Evolutionary conservation across 2,113 vertebrate genomes (phyloP).

Genomic region (Emydocephalus ijimae): DNA sequence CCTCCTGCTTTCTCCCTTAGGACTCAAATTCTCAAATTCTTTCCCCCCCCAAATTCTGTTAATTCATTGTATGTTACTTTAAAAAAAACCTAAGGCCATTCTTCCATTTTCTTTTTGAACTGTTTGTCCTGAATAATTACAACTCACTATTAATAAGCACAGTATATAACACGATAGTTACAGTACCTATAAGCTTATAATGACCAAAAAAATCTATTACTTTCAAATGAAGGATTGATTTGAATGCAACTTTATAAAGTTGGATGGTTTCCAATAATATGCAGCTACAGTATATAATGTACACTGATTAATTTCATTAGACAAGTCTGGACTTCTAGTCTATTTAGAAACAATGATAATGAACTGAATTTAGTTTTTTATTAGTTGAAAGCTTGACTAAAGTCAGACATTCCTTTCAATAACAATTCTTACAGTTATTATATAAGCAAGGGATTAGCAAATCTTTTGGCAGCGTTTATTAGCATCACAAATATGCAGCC

Average conservation of each 20-base stretch:
- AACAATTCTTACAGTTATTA: background rate
- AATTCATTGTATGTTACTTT: background rate
- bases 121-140: background rate
- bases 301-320: background rate
- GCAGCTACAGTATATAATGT: background rate
- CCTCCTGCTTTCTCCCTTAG: background rate
- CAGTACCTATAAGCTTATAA: conserved; percentile 37
- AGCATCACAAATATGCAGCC: background rate
- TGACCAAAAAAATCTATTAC: conserved; percentile 40
- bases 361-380: background rate
- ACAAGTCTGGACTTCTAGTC: background rate
- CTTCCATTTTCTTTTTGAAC: too few species aligned
- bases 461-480: background rate
- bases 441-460: background rate
- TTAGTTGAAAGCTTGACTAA: background rate
- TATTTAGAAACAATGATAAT: background rate
- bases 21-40: background rate
- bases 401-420: background rate
- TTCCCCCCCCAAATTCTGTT: background rate
- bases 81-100: background rate
- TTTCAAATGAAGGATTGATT: conserved; percentile 18
- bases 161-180: conserved; percentile 48
- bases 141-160: conserved; percentile 10
- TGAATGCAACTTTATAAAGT: conserved; percentile 60
- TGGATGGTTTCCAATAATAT: conserved; percentile 19